Evolutionary conservation across 2,113 vertebrate genomes (phyloP).

Genomic region (Redunca redunca): DNA sequence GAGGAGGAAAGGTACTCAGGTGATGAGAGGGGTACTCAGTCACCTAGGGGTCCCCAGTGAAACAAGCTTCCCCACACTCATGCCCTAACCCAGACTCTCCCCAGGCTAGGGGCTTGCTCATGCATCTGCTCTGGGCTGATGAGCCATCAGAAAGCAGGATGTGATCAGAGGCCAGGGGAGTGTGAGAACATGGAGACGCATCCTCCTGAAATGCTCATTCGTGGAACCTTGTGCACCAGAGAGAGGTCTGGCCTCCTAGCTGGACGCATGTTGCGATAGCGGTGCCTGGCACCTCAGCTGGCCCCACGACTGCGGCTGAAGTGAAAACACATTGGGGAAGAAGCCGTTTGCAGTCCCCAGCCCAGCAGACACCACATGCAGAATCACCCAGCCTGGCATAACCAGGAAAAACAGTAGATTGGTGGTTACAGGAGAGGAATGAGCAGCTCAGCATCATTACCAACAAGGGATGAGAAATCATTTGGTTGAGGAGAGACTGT

Average conservation of each 20-base stretch:
- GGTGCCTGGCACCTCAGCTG: not conserved
- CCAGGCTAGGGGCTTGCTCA: rapidly evolving
- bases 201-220: not conserved
- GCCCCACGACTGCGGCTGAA: not conserved
- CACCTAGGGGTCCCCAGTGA: rapidly evolving
- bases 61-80: not conserved
- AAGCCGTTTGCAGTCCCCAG: not conserved
- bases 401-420: not conserved
- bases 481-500: not conserved
- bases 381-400: not conserved
- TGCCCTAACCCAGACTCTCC: not conserved
- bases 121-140: not conserved
- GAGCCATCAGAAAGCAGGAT: not conserved
- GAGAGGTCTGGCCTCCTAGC: not conserved
- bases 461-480: not conserved
- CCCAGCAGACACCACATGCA: not conserved
- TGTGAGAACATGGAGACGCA: rapidly evolving
- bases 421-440: not conserved
- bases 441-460: too few relatives aligned
- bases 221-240: not conserved
- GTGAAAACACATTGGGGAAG: not conserved
- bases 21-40: not conserved
- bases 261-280: rapidly evolving
- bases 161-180: too few relatives aligned
- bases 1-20: not conserved